Base-by-base conservation (phyloP, 2,797 vertebrate genomes). In the Harpagifer antarcticus region DNA sequence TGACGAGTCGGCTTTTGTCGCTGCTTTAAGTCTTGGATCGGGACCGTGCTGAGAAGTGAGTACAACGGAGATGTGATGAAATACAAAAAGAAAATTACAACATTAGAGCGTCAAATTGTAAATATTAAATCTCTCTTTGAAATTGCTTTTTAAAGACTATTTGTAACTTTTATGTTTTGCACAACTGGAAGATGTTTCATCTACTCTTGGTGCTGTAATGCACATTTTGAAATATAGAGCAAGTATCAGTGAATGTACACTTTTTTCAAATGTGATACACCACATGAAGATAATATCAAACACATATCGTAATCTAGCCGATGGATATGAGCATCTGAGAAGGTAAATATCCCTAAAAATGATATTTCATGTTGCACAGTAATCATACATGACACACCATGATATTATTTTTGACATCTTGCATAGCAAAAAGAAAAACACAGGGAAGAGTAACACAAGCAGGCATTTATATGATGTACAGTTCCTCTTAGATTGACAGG, bases 11-110 rank as follows among this genome's bases (percentile, higher is more conserved):
- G 61, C 79, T 37, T 37, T 6, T 37, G 33, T 37, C 33, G 33
- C 33, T 37, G 33, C 33, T 90, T 92, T 85, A 78, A 84, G 89
- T 88, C 88, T 86, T 79, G 80, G 86, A 92, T 90, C 63, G 85
- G 89, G 72, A 90, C 84, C 79, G 72, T 49, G 74, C 70, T 56
- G 79, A 76, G 68, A 47, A 42, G 63, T 31, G 74, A 79, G 74
- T 66, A 81, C 81, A 84, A 78, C 67, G 75, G 19, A 76, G 78
- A 83, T 59, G 73, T 50, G 70, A 81, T 82, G 74, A 88, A 92
- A 93, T 72, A 86, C 74, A 33, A 58, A 48, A 45, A 76, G 77
- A 27, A 74, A 27, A 48, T 53, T 4, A 33, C 4, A 77, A 72
- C n/a, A 61, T 84, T 9, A 72, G 61, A 73, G 86, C 31, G 81